Percentiles rank a stretch among this genome's conserved stretches.
Conservation (phyloP, 2,113 vertebrate genomes). For the Emberiza fucata region DNA sequence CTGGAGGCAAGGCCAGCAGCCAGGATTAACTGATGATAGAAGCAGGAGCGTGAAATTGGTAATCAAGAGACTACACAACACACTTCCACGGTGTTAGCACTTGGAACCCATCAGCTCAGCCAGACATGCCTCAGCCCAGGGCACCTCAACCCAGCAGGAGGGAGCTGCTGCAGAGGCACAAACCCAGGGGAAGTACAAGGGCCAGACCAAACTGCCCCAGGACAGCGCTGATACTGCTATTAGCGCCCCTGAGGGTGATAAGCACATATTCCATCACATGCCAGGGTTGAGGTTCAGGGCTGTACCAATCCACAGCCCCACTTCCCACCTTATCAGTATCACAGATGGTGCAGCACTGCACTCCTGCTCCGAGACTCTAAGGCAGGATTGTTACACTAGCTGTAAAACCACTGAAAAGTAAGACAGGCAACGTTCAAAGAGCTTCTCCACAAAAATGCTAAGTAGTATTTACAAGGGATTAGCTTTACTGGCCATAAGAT, state of each 20-base stretch:
- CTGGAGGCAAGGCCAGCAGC: constrained; percentile 39
- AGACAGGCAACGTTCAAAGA: neutral
- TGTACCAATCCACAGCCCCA: neutral
- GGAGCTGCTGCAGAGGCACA: neutral
- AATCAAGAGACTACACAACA: constrained; percentile 18
- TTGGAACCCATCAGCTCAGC: neutral
- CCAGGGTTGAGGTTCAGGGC: neutral
- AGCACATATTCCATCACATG: neutral
- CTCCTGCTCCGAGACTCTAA: neutral
- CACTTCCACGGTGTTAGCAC: neutral
- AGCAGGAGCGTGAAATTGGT: neutral
- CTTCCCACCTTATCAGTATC: neutral
- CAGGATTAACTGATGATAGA: neutral
- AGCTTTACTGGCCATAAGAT: neutral
- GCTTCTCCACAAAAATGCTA: neutral
- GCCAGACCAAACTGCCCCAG: neutral
- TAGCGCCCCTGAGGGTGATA: neutral
- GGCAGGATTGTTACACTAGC: neutral
- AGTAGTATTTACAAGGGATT: neutral
- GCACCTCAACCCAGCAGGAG: neutral
- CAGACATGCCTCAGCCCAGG: neutral
- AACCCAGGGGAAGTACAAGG: neutral
- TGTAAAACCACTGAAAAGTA: neutral
- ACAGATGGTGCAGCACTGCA: neutral
- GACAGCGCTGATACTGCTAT: accelerated